Evolutionary conservation across 53 echinoderm and acorn worm species (phyloP), one percentile per base, ranked within the genome.

Genomic region (Stichopus horrens): DNA sequence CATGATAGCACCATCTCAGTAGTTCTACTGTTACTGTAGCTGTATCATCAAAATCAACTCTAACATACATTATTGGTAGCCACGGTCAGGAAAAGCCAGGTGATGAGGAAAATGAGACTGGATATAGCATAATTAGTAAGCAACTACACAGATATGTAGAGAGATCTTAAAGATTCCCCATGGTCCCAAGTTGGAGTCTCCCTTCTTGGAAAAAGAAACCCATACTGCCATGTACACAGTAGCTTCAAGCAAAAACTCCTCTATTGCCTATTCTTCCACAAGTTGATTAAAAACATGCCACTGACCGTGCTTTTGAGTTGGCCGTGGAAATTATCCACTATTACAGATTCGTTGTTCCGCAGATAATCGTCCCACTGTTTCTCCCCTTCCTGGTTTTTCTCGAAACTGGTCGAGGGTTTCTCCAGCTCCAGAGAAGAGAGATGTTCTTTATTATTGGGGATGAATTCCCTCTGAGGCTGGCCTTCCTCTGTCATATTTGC

Each of bases 251-350:
- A 1, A 37, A 37, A 37, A 2, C 37, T 37, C 37, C 37, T 37
- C 37, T 2, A 37, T 37, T 0, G 37, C 37, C 37, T 37, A 37
- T 37, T 37, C 37, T 37, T 37, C 37, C 37, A 37, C 37, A 2
- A 37, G 37, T 1, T 37, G 37, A 37, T 37, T 13, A 76, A 51
- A 23, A 57, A 56, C 16, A 7, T 11, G 7, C 58, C 65, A 88
- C 94, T 93, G 91, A 98, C 98, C 53, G 98, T 98, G 90, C 98
- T 98, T 65, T 98, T 98, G 86, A 98, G 95, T 83, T 98, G 98
- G 88, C 98, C 98, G 74, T 98, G 98, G 91, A 98, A 98, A 77
- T 93, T 93, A 90, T 98, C 94, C 86, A 96, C 92, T 55, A 98
- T 91, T 53, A 94, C 93, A 2, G 98, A 95, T 89, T 94, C 91